Percentiles rank a stretch among this genome's conserved stretches.
Conservation (phyloP, 2,888 invertebrate genomes). For the Tachina fera region DNA sequence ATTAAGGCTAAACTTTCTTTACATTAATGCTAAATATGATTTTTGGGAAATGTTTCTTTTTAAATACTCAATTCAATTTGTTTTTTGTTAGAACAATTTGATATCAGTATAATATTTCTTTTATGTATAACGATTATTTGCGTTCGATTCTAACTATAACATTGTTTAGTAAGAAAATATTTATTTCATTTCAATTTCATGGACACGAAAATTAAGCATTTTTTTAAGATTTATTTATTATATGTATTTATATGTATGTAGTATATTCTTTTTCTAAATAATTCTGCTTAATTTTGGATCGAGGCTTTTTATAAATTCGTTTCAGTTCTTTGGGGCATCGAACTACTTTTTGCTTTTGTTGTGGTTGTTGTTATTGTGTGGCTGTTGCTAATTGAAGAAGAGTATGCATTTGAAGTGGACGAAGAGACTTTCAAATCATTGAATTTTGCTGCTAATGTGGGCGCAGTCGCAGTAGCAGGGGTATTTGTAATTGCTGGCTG, state of each 20-base stretch:
- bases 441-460: constrained; percentile 41
- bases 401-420: constrained; percentile 28
- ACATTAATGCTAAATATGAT: constrained; percentile 41
- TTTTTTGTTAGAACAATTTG: background rate
- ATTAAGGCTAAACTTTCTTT: constrained; percentile 50
- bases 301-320: constrained; percentile 81
- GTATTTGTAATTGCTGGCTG: constrained; percentile 35
- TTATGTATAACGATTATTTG: background rate
- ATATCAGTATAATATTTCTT: background rate
- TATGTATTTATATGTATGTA: background rate
- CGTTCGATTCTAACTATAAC: constrained; percentile 13
- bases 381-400: constrained; percentile 30
- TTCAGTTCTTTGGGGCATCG: constrained; percentile 82
- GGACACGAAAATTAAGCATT: constrained; percentile 9
- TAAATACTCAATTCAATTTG: constrained; percentile 45
- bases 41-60: constrained; percentile 11
- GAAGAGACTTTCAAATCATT: constrained; percentile 44
- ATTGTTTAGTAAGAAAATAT: constrained; percentile 30
- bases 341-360: constrained; percentile 39
- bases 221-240: background rate
- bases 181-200: constrained; percentile 13
- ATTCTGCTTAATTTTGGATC: constrained; percentile 30
- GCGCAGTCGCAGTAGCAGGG: background rate
- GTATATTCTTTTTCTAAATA: background rate
- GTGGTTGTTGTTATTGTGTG: constrained; percentile 34